Conservation (phyloP, 92 coral and sea anemone species). For the Bergia sp. region DNA sequence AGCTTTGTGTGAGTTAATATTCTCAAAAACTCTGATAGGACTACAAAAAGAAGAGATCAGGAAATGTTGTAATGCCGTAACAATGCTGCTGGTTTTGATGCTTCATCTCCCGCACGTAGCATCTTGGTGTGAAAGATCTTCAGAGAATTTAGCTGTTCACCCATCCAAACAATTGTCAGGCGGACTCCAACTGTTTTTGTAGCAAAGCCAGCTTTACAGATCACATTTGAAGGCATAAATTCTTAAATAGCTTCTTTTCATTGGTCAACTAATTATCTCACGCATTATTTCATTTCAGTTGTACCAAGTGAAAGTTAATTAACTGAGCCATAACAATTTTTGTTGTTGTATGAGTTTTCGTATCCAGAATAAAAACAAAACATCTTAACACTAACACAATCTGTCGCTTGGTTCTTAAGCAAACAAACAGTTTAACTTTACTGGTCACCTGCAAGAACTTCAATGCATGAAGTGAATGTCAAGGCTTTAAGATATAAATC, state of each 20-base stretch:
- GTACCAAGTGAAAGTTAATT: constrained; percentile 17
- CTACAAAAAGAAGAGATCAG: neutral
- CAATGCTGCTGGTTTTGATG: neutral
- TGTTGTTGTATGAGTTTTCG: neutral
- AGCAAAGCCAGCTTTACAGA: neutral
- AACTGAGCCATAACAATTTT: neutral
- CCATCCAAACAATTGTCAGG: neutral
- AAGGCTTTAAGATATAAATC: neutral
- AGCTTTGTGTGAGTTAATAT: neutral
- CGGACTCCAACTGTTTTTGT: neutral
- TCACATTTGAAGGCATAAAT: neutral
- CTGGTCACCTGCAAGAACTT: neutral
- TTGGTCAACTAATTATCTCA: neutral
- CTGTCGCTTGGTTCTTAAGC: neutral
- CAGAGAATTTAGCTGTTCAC: neutral
- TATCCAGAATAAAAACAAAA: neutral
- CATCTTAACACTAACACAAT: neutral
- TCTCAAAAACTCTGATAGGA: neutral
- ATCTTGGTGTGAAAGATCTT: neutral
- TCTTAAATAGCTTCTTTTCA: constrained; percentile 18
- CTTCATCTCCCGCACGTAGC: neutral
- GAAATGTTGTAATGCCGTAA: neutral
- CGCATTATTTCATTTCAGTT: neutral
- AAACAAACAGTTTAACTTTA: neutral
- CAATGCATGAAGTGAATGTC: neutral